Conservation (phyloP, 2,888 invertebrate genomes). For the Phlogophora meticulosa region DNA sequence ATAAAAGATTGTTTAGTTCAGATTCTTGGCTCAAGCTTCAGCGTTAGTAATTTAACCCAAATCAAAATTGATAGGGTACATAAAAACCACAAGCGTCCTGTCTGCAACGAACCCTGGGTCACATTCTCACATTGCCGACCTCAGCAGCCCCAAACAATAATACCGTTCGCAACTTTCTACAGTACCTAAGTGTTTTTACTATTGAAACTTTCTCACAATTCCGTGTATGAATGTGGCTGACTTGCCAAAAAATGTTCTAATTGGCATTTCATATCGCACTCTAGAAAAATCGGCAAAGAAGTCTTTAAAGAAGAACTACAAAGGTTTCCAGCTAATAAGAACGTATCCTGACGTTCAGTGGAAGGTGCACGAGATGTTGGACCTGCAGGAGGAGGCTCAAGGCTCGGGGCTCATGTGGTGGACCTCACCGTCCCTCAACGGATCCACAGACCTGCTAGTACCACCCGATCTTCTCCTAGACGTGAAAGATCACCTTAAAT, state of each 20-base stretch:
- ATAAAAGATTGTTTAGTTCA: neutral
- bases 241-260: constrained; percentile 32
- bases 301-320: constrained; percentile 87
- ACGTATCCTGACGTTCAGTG: constrained; percentile 83
- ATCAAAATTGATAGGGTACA: neutral
- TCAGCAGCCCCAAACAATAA: constrained; percentile 9
- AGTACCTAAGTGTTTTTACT: constrained; percentile 34
- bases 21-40: neutral
- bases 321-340: constrained; percentile 90
- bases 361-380: constrained; percentile 87
- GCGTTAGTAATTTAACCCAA: neutral
- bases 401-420: constrained; percentile 90
- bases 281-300: constrained; percentile 82
- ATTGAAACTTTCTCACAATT: constrained; percentile 43
- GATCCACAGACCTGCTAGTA: constrained; percentile 93
- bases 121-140: constrained; percentile 16
- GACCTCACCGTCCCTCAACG: constrained; percentile 86
- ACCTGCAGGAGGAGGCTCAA: constrained; percentile 87
- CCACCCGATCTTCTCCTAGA: constrained; percentile 92
- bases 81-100: neutral
- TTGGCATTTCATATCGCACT: constrained; percentile 47
- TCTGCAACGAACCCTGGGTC: constrained; percentile 11
- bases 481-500: constrained; percentile 91
- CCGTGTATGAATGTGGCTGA: constrained; percentile 30
- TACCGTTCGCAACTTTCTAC: constrained; percentile 70